Percentiles rank a stretch among this genome's conserved stretches.
Conservation (phyloP, 2,113 vertebrate species). For the Chascanopsetta lugubris region DNA sequence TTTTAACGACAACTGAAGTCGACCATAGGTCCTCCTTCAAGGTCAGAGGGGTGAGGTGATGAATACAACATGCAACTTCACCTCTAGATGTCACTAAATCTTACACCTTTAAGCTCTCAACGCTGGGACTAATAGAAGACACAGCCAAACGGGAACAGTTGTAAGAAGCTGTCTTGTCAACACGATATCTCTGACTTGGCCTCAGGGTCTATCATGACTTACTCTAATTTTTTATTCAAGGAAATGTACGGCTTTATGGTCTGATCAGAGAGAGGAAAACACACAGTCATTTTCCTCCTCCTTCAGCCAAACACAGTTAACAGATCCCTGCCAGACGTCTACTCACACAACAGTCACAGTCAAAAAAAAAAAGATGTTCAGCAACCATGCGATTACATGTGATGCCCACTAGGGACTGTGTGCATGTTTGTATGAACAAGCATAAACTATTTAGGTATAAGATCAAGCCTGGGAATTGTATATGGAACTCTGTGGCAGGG, state of each 20-base stretch:
- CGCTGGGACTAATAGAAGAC: background rate
- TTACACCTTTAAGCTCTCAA: too few relatives aligned
- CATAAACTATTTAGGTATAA: too few relatives aligned
- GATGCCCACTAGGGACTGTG: constrained; percentile 52
- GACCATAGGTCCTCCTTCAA: too few relatives aligned
- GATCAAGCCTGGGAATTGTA: too few relatives aligned
- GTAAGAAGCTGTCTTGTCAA: background rate
- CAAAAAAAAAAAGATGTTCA: background rate
- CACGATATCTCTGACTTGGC: background rate
- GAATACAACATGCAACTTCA: too few relatives aligned
- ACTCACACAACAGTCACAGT: constrained; percentile 18
- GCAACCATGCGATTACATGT: background rate
- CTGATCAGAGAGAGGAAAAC: background rate
- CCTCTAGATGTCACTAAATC: too few relatives aligned
- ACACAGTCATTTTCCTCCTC: background rate
- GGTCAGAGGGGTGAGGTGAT: too few relatives aligned
- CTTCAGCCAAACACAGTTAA: background rate
- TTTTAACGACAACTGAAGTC: too few relatives aligned
- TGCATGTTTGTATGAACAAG: constrained; percentile 1
- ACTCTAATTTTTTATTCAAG: background rate
- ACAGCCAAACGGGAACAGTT: background rate
- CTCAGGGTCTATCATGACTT: background rate
- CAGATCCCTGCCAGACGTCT: constrained; percentile 3
- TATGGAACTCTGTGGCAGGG: constrained; percentile 61
- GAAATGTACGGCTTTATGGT: background rate